Evolutionary conservation across 2,113 vertebrate genomes (phyloP).

Genomic region (Xenotilapia caudafasciata): DNA sequence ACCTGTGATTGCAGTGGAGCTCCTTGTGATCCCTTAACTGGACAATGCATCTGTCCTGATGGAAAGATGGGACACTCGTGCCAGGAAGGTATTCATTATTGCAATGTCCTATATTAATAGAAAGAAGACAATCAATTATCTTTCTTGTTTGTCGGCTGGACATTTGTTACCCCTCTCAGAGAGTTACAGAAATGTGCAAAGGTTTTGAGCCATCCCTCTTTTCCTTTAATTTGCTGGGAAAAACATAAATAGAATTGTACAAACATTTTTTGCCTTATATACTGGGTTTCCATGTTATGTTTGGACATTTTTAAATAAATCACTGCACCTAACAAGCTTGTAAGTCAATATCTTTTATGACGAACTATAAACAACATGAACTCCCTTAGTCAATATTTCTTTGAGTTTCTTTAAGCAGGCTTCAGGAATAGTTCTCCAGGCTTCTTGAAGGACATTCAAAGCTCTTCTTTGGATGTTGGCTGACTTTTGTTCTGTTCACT

Average conservation of each 20-base stretch:
- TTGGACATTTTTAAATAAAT: neutral
- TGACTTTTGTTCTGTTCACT: neutral
- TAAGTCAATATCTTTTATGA: neutral
- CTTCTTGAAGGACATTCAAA: neutral
- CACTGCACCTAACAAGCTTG: neutral
- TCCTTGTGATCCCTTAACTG: slow-evolving; percentile 46
- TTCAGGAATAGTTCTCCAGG: neutral
- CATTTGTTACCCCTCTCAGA: neutral
- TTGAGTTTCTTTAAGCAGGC: neutral
- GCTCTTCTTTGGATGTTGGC: neutral
- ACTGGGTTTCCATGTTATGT: neutral
- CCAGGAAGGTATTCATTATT: slow-evolving; percentile 41
- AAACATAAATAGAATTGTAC: neutral
- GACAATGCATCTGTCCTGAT: slow-evolving; percentile 67
- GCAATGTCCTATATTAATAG: neutral
- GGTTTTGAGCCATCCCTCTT: neutral
- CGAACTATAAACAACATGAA: neutral
- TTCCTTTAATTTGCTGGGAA: neutral
- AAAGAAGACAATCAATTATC: neutral
- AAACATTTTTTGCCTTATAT: neutral
- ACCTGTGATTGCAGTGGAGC: slow-evolving; percentile 58
- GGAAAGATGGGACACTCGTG: slow-evolving; percentile 64
- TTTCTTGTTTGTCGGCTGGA: neutral
- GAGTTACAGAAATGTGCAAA: neutral
- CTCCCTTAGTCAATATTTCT: neutral